Conservation (phyloP, 1,140 invertebrate genomes). For the Drosophila pachea region DNA sequence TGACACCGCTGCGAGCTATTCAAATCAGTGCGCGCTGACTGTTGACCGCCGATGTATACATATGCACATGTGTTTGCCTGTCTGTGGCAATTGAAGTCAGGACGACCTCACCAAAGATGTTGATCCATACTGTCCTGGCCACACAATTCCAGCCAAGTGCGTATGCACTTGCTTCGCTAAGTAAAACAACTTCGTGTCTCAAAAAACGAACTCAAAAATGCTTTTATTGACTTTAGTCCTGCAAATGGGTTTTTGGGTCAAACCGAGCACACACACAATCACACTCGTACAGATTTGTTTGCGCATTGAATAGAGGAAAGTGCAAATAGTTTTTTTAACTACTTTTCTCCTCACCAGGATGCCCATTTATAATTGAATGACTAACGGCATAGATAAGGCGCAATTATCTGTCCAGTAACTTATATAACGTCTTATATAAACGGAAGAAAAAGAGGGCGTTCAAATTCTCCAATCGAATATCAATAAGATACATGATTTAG, state of each 20-base stretch:
- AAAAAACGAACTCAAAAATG: conserved; percentile 7
- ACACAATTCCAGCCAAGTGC: conserved; percentile 7
- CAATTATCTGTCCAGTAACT: neutral
- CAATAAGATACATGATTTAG: too few relatives aligned
- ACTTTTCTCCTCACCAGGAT: neutral
- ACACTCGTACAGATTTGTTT: conserved; percentile 32
- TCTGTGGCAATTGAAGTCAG: conserved; percentile 4
- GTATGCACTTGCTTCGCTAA: conserved; percentile 14
- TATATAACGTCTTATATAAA: neutral
- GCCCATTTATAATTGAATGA: conserved; percentile 2
- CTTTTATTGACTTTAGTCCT: conserved; percentile 69
- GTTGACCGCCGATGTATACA: conserved; percentile 44
- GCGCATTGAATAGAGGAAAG: conserved; percentile 17
- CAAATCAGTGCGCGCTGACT: conserved; percentile 66
- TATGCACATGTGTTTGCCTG: neutral
- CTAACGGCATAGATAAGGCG: neutral
- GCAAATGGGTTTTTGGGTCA: conserved; percentile 74
- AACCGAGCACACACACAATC: conserved; percentile 33
- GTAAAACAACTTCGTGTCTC: conserved; percentile 30
- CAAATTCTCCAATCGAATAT: too few relatives aligned
- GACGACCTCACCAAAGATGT: neutral
- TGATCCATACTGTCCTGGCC: neutral
- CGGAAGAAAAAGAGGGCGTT: neutral
- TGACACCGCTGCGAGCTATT: conserved; percentile 33
- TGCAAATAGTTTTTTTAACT: conserved; percentile 4